A percentile compares a stretch with the other conserved stretches of the same genome.
Conservation (phyloP, 64 coral and sea anemone species). For the Cladopsammia gracilis region DNA sequence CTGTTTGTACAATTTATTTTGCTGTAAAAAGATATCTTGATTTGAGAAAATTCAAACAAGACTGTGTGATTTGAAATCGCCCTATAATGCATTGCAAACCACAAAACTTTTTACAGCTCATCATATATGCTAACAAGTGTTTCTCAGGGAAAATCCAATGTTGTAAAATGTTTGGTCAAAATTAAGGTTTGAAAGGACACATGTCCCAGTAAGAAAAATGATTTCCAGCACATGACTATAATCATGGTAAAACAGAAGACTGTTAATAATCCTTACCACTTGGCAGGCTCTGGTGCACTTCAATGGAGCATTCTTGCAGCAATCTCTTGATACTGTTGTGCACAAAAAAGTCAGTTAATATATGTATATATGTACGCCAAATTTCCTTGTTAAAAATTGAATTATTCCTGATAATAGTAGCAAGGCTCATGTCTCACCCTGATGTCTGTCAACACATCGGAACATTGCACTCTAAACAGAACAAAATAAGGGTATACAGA, state of each 20-base stretch:
- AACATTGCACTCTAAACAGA: slow-evolving; percentile 43
- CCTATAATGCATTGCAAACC: too few relatives aligned
- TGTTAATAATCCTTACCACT: slow-evolving; percentile 38
- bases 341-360: not conserved
- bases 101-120: too few relatives aligned
- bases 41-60: too few relatives aligned
- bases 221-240: not conserved
- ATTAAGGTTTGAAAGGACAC: too few relatives aligned
- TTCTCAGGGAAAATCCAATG: too few relatives aligned
- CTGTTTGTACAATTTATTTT: too few relatives aligned
- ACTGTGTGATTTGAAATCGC: too few relatives aligned
- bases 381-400: not conserved
- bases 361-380: too few relatives aligned
- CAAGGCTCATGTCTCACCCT: slow-evolving; percentile 15
- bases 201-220: not conserved
- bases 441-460: slow-evolving; percentile 42
- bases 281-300: slow-evolving; percentile 43
- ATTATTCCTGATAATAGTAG: not conserved
- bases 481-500: not conserved
- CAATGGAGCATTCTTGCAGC: not conserved
- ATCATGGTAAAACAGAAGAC: too few relatives aligned
- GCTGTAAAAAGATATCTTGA: too few relatives aligned
- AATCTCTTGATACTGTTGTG: slow-evolving; percentile 34
- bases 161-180: too few relatives aligned
- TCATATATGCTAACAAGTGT: too few relatives aligned